Base-by-base conservation (phyloP, 92 coral and sea anemone genomes). In the Montipora capitata region DNA sequence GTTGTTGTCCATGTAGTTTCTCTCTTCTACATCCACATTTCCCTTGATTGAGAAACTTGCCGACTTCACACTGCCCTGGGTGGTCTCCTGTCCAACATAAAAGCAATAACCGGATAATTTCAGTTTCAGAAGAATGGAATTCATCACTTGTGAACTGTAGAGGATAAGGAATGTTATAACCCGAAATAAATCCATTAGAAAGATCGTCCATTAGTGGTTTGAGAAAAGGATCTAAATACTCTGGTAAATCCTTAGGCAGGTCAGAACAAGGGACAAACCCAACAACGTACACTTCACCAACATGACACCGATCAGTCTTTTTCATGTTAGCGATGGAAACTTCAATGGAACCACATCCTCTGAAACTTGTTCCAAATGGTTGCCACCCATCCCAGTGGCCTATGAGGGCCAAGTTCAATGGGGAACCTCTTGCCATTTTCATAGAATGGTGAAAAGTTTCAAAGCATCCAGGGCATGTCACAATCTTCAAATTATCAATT, bases 371-470 rank as follows among this genome's bases (percentile, higher is more conserved):
- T n/a, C n/a, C n/a, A n/a, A n/a, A n/a, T n/a, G 97, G 89, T 57
- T 91, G 93, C 95, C 93, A 94, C 2, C 95, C 97, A 89, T 94
- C 95, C 85, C 82, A 91, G 65, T 94, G 95, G 10, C 92, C 95
- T 59, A 92, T 89, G 9, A 91, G 79, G 11, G 91, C 95, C n/a
- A n/a, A n/a, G n/a, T n/a, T n/a, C n/a, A n/a, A n/a, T n/a, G n/a
- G n/a, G n/a, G n/a, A n/a, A n/a, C 96, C 94, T 57, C 87, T 42
- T 14, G 91, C 88, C 18, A 63, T 42, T 74, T 88, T 44, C 17
- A 89, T 58, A 16, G 65, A 52, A 76, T 93, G 95, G 11, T 84
- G 80, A 86, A 93, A 89, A 4, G 49, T 11, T 75, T 93, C 87
- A 76, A 80, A 77, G 56, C 93, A 93, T 49, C 72, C 81, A 54